These are phyloP conservation scores for Clavelina lepadiformis DNA, from an alignment of 23 tunicate species.

Conservation along the genomic window DNA sequence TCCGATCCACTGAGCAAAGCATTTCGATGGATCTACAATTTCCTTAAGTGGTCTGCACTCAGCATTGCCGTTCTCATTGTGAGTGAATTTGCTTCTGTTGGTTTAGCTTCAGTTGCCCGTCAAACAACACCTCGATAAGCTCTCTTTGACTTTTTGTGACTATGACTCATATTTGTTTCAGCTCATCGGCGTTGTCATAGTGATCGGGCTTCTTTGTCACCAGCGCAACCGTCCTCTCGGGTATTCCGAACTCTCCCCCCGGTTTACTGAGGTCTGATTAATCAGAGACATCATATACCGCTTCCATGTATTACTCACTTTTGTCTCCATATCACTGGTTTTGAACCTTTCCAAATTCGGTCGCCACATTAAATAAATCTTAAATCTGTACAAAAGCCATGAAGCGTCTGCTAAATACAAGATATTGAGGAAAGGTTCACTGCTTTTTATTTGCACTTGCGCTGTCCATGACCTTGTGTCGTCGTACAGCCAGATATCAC, in stretches of 20 bases:
- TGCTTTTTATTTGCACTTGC: too few species aligned
- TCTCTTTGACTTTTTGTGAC: background rate
- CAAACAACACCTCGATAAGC: background rate
- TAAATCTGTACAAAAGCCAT: too few species aligned
- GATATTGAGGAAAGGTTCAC: too few species aligned
- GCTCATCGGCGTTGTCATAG: constrained; percentile 35
- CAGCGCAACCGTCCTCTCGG: constrained; percentile 34
- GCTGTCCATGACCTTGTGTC: too few species aligned
- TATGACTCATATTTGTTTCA: background rate
- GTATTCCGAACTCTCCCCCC: constrained; percentile 50
- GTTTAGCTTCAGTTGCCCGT: background rate
- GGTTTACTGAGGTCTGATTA: constrained; percentile 46
- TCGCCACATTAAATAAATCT: too few species aligned
- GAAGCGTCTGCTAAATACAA: too few species aligned
- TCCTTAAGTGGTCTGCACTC: constrained; percentile 25
- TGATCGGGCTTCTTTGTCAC: constrained; percentile 33
- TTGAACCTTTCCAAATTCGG: too few species aligned
- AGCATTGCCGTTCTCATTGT: constrained; percentile 30
- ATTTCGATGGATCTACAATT: constrained; percentile 14
- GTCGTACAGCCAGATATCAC: too few species aligned
- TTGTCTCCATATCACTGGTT: too few species aligned
- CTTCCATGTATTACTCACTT: too few species aligned
- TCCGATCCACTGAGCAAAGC: constrained; percentile 11
- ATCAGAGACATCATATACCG: too few species aligned
- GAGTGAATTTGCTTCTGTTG: constrained; percentile 10